A percentile compares a stretch with the other conserved stretches of the same genome.
Evolutionary conservation across 2,797 vertebrate genomes (phyloP).

Genomic region (Spatula versicolor): DNA sequence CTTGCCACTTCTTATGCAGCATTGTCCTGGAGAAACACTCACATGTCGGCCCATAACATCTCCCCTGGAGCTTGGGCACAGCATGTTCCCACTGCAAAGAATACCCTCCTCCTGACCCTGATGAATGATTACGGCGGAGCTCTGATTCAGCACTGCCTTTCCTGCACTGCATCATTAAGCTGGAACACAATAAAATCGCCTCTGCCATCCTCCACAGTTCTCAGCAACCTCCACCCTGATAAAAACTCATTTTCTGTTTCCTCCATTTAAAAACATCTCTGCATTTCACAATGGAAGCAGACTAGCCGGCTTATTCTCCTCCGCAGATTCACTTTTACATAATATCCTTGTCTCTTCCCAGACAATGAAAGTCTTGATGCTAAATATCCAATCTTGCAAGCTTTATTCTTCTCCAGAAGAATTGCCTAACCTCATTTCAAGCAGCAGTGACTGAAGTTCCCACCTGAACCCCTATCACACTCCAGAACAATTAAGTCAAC

Average conservation of each 20-base stretch:
- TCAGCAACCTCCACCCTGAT: not conserved
- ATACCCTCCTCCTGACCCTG: slow-evolving; percentile 18
- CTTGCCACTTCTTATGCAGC: not conserved
- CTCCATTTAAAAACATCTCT: not conserved
- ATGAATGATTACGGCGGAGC: not conserved
- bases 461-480: not conserved
- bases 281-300: not conserved
- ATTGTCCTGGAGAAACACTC: not conserved
- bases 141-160: slow-evolving; percentile 24
- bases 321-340: not conserved
- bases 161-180: not conserved
- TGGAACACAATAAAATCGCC: not conserved
- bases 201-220: not conserved
- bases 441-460: not conserved
- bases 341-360: not conserved
- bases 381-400: not conserved
- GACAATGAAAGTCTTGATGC: not conserved
- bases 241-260: not conserved
- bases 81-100: not conserved
- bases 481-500: not conserved
- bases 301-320: not conserved
- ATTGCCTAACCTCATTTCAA: not conserved
- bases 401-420: not conserved
- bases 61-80: not conserved
- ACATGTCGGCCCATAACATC: not conserved